A percentile compares a stretch with the other conserved stretches of the same genome.
Evolutionary conservation across 2,797 vertebrate species (phyloP).

Genomic region (Pantherophis alleghaniensis): DNA sequence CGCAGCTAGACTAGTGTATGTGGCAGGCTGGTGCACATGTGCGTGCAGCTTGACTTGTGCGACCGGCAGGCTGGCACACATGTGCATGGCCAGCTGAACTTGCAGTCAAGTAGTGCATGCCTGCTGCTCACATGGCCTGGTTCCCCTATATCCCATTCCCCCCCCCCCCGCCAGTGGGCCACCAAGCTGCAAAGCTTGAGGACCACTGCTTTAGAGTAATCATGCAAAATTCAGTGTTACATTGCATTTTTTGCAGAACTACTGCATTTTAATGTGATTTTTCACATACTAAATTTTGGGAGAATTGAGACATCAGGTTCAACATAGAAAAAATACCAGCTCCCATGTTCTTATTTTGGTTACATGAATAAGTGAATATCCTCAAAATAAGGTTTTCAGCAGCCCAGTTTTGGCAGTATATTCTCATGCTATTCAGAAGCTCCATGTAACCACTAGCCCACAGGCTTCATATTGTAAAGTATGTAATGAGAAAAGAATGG

Average conservation of each 20-base stretch:
- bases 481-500: background rate
- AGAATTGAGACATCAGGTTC: background rate
- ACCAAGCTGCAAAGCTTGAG: background rate
- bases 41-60: background rate
- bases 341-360: background rate
- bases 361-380: background rate
- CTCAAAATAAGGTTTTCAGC: background rate
- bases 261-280: background rate
- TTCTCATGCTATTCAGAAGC: background rate
- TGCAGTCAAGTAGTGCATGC: background rate
- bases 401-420: background rate
- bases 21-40: background rate
- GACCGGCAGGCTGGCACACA: background rate
- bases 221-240: background rate
- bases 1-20: too few species aligned
- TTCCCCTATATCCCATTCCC: background rate
- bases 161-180: background rate
- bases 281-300: background rate
- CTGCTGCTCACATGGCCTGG: background rate
- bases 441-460: background rate
- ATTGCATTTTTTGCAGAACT: background rate
- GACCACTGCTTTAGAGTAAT: background rate
- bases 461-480: background rate
- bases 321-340: background rate
- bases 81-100: background rate